Conservation (phyloP, 2,797 vertebrate genomes). For the Anabas testudineus region DNA sequence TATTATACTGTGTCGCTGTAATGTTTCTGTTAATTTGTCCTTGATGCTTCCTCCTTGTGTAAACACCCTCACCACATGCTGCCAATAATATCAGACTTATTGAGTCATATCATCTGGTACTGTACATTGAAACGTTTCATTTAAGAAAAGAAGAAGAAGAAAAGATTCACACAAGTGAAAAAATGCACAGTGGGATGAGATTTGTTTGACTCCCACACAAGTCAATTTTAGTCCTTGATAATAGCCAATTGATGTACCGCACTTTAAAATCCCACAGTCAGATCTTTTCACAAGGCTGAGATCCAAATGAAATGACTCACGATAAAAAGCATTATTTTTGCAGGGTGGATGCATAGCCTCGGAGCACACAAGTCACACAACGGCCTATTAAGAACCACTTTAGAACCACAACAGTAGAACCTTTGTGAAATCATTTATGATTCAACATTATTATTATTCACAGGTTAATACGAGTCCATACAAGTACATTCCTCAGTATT, state of each 20-base stretch:
- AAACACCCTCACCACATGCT: conserved; percentile 44
- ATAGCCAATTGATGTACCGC: not conserved
- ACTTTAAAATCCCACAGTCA: conserved; percentile 1
- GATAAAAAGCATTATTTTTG: conserved; percentile 17
- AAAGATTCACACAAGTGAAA: too few species aligned
- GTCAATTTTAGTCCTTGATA: conserved; percentile 8
- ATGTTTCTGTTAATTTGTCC: conserved; percentile 29
- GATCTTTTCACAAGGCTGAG: conserved; percentile 16
- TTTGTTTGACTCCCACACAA: conserved; percentile 15
- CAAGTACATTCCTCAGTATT: conserved; percentile 81
- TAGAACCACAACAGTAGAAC: conserved; percentile 68
- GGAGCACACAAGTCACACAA: conserved; percentile 56
- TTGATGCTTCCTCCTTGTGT: conserved; percentile 63
- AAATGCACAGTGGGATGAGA: conserved; percentile 3
- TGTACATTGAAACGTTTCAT: conserved; percentile 10
- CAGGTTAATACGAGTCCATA: conserved; percentile 77
- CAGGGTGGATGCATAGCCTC: conserved; percentile 49
- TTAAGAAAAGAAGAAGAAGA: too few species aligned
- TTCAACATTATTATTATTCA: conserved; percentile 61
- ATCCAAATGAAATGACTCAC: conserved; percentile 53
- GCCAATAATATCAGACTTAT: conserved; percentile 7
- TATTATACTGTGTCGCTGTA: conserved; percentile 51
- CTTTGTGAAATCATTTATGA: conserved; percentile 53
- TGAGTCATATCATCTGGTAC: conserved; percentile 47
- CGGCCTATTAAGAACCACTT: conserved; percentile 70